These are phyloP conservation scores for Globodera rostochiensis DNA, from an alignment of 1,140 invertebrate species.

Conservation along the genomic window DNA sequence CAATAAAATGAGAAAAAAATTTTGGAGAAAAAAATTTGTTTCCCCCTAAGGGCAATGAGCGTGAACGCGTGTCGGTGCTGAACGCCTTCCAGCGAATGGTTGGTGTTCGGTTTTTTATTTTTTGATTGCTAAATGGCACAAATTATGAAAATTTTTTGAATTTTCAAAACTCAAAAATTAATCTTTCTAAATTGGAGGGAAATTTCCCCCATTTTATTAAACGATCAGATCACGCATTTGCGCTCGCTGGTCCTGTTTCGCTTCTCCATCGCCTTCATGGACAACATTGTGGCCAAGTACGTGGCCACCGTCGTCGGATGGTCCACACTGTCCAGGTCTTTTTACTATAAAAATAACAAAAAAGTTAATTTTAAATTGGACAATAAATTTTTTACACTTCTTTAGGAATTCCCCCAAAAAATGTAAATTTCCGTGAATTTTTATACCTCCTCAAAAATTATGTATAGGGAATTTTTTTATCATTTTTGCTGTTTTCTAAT, in stretches of 20 bases:
- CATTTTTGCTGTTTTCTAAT: too few species aligned
- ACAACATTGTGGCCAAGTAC: constrained; percentile 96
- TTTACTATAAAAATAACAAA: constrained; percentile 65
- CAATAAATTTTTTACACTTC: too few species aligned
- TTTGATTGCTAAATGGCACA: too few species aligned
- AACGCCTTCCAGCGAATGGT: constrained; percentile 87
- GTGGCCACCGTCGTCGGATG: constrained; percentile 90
- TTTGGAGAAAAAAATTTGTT: background rate
- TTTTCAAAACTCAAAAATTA: background rate
- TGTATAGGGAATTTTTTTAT: too few species aligned
- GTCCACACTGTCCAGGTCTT: constrained; percentile 88
- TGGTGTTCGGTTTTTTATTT: too few species aligned
- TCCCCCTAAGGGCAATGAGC: constrained; percentile 73
- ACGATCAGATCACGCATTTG: constrained; percentile 78
- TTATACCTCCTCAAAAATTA: too few species aligned
- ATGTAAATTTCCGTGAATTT: too few species aligned
- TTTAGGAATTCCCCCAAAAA: too few species aligned
- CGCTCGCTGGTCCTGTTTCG: constrained; percentile 86
- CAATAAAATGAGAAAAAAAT: background rate
- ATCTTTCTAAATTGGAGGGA: constrained; percentile 70
- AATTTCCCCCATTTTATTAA: constrained; percentile 77
- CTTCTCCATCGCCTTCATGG: constrained; percentile 87
- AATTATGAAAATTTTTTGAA: background rate
- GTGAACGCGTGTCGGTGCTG: constrained; percentile 84
- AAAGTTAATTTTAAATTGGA: too few species aligned